Evolutionary conservation across 2,113 vertebrate genomes (phyloP).

Genomic region (Ochotona curzoniae): DNA sequence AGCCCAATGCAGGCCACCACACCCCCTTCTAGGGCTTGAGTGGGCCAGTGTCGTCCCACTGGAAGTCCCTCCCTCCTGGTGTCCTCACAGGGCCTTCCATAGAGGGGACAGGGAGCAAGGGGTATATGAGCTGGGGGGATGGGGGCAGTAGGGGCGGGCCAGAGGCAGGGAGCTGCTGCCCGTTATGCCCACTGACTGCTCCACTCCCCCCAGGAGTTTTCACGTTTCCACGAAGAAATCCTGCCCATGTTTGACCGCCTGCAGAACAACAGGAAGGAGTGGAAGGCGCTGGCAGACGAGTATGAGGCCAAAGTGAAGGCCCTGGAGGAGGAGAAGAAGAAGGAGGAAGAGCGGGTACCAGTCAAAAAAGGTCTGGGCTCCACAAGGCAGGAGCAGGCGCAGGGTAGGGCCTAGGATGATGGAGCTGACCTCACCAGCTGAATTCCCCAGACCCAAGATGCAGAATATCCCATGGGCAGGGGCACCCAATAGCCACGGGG

Average conservation of each 20-base stretch:
- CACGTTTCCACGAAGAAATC: conserved; percentile 95
- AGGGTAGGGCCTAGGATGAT: too few species aligned
- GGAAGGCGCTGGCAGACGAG: conserved; percentile 94
- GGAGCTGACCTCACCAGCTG: too few species aligned
- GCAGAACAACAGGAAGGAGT: conserved; percentile 95
- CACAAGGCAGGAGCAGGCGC: too few species aligned
- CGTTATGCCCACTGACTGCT: neutral
- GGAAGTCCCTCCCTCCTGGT: neutral
- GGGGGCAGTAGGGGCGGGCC: too few species aligned
- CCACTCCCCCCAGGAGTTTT: conserved; percentile 91
- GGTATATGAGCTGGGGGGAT: neutral
- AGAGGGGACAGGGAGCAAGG: neutral
- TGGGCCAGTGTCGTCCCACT: neutral
- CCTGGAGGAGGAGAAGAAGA: conserved; percentile 90
- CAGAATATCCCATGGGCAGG: too few species aligned
- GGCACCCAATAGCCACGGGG: too few species aligned
- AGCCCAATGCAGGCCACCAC: too few species aligned
- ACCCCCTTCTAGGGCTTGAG: neutral
- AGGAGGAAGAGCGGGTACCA: conserved; percentile 83
- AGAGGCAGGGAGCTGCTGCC: too few species aligned
- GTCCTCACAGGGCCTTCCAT: too few species aligned
- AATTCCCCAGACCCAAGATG: too few species aligned
- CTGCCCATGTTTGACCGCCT: conserved; percentile 95
- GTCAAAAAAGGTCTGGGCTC: conserved; percentile 86
- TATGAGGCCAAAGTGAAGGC: conserved; percentile 92